phyloP scores from a whole-genome alignment of 2,113 vertebrate genomes.

The Pionites leucogaster region DNA sequence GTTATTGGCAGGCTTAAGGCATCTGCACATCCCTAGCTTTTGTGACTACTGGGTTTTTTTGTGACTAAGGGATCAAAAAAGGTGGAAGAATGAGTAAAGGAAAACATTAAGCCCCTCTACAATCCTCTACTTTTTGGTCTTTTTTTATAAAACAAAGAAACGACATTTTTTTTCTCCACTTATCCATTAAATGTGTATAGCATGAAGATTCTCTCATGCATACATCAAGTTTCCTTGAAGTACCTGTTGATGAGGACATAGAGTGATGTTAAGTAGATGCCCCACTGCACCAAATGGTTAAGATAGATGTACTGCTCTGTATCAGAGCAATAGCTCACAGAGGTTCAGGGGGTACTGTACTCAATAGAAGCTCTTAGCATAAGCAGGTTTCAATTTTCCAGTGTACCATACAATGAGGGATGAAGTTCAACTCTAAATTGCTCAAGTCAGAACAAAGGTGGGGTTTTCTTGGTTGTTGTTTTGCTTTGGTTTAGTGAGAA shows the following conservation, averaged over 20 bases:
- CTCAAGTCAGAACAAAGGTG: background rate
- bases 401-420: background rate
- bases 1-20: background rate
- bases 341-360: background rate
- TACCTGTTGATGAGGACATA: background rate
- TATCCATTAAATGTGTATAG: background rate
- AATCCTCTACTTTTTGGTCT: background rate
- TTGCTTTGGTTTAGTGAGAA: background rate
- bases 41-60: background rate
- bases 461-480: fast-evolving
- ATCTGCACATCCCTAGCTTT: background rate
- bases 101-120: background rate
- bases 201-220: background rate
- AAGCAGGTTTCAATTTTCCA: background rate
- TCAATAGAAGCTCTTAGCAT: background rate
- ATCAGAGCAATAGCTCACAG: background rate
- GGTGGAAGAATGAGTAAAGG: fast-evolving
- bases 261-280: background rate
- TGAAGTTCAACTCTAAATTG: background rate
- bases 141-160: background rate
- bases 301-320: background rate
- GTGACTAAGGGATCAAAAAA: background rate
- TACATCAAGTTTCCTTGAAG: background rate
- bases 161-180: background rate
- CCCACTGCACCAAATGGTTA: background rate